Conservation (phyloP, 2,888 invertebrate species). For the Microctonus brassicae region DNA sequence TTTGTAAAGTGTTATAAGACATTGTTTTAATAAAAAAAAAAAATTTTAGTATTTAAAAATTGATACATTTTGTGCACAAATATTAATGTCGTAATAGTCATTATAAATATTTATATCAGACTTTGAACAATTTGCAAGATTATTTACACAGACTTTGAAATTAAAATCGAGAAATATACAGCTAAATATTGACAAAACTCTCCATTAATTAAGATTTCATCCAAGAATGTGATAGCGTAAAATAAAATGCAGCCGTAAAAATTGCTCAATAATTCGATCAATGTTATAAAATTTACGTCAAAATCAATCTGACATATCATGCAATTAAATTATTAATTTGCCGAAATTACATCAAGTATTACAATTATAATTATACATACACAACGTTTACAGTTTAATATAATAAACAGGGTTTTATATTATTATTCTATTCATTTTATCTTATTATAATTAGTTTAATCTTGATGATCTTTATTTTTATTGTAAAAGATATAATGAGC, state of each 20-base stretch:
- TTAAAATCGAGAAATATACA: background rate
- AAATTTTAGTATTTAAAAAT: conserved; percentile 34
- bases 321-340: background rate
- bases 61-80: conserved; percentile 19
- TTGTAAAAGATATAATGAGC: background rate
- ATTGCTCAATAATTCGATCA: background rate
- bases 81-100: conserved; percentile 17
- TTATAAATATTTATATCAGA: conserved; percentile 33
- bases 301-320: conserved; percentile 20
- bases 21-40: conserved; percentile 48
- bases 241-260: too few relatives aligned
- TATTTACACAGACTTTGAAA: background rate
- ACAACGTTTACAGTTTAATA: background rate
- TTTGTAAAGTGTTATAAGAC: conserved; percentile 56
- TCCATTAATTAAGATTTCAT: background rate
- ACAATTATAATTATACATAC: conserved; percentile 8
- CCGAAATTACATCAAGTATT: conserved; percentile 13
- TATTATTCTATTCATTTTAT: conserved; percentile 23
- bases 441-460: conserved; percentile 9
- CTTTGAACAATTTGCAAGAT: conserved; percentile 33
- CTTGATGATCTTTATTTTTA: background rate
- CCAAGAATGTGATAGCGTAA: conserved; percentile 33
- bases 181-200: background rate
- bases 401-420: conserved; percentile 47
- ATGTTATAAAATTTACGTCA: conserved; percentile 1